Evolutionary conservation across 2,113 vertebrate genomes (phyloP).

Genomic region (Oxyruncus cristatus): DNA sequence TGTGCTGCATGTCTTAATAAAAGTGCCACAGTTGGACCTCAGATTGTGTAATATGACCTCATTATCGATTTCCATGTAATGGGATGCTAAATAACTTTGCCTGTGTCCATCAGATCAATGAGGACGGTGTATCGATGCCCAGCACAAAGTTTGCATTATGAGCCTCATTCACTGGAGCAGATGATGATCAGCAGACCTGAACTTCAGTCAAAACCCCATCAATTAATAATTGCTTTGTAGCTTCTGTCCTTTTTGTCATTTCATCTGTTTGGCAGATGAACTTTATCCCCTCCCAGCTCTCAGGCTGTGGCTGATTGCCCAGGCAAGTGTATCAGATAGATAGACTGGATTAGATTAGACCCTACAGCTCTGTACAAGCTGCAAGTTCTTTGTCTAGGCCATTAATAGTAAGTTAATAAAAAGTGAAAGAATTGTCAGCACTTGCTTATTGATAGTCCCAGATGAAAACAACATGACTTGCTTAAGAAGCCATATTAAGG

Average conservation of each 20-base stretch:
- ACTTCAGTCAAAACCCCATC: slow-evolving; percentile 31
- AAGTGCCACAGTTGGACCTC: not conserved
- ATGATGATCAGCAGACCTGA: not conserved
- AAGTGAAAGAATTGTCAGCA: slow-evolving; percentile 22
- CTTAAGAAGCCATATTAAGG: not conserved
- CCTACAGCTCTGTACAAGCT: not conserved
- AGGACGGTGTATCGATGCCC: not conserved
- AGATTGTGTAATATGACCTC: not conserved
- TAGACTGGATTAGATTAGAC: not conserved
- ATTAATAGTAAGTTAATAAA: slow-evolving; percentile 44
- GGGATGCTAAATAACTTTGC: slow-evolving; percentile 11
- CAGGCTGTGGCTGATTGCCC: slow-evolving; percentile 13
- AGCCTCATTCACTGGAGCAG: not conserved
- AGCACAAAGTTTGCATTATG: not conserved
- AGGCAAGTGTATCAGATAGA: not conserved
- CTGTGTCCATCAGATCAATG: not conserved
- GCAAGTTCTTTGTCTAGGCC: not conserved
- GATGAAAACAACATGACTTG: not conserved
- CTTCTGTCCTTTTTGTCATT: slow-evolving; percentile 10
- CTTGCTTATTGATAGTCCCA: slow-evolving; percentile 5
- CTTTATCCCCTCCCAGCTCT: not conserved
- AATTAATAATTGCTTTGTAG: slow-evolving; percentile 46
- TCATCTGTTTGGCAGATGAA: slow-evolving; percentile 5
- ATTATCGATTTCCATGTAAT: not conserved
- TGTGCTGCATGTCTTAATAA: not conserved